Evolutionary conservation across 2,797 vertebrate genomes (phyloP), one percentile per base, ranked within the genome.

Genomic region (Acrossocheilus fasciatus): DNA sequence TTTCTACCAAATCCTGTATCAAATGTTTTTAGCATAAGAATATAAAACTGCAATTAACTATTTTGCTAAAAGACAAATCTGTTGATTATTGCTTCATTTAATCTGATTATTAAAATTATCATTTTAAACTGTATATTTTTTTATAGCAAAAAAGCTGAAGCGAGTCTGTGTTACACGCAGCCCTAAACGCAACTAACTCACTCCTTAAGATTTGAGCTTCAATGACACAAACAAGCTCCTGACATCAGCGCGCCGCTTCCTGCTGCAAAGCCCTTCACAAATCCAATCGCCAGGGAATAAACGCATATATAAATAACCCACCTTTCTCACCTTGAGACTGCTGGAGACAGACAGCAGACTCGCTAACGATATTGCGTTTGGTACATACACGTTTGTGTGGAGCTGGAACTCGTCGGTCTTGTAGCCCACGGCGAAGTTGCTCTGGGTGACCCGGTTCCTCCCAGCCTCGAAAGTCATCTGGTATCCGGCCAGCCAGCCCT

Each of bases 361-460:
- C 15, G 30, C 72, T 30, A 9, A 1, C 0, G 62, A 20, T 10
- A 59, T 7, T 2, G 83, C 30, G 36, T 69, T 43, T 62, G 72
- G n/a, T 94, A 93, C 95, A 96, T 96, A 99, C 98, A 99, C 98
- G 5, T 99, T 99, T 0, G 98, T 99, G 88, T 99, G 98, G 87
- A 99, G 97, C 95, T 99, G 98, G 93, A 99, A 99, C 89, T 99
- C 98, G 1, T 98, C 97, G 0, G 97, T 98, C 94, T 98, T 99
- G 89, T 97, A 99, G 86, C 98, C 98, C 43, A 99, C 98, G 0
- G 98, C 98, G 3, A 99, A 99, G 94, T 99, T 99, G 96, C 98
- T 99, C 95, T 98, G 98, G 69, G 98, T 97, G 92, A 99, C 93
- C 88, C 96, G 94, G 82, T 98, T 98, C 94, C 98, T 97, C 0